These are phyloP conservation scores for Nymphalis io DNA, from an alignment of 1,140 invertebrate genomes.

Conservation along the genomic window DNA sequence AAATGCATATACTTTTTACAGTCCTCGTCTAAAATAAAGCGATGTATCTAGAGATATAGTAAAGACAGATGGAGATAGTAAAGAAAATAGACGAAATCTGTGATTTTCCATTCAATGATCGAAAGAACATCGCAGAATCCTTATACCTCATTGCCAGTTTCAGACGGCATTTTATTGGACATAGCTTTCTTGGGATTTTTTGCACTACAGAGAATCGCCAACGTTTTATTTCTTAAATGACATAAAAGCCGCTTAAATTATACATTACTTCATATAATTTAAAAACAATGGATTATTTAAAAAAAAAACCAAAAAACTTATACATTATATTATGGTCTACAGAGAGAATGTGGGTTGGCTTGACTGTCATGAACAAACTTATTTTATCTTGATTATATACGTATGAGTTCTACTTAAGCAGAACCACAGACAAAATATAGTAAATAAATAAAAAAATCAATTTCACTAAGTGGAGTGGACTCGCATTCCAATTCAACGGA, in stretches of 20 bases:
- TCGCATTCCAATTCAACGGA: not conserved
- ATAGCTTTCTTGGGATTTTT: not conserved
- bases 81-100: conserved; percentile 15
- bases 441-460: not conserved
- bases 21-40: not conserved
- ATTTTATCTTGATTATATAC: not conserved
- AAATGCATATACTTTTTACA: no score
- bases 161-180: conserved; percentile 21
- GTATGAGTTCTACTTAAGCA: not conserved
- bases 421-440: not conserved
- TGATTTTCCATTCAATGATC: conserved; percentile 34
- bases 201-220: not conserved
- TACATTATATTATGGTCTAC: no score
- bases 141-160: conserved; percentile 30
- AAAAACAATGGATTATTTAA: no score
- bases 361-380: not conserved
- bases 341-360: no score
- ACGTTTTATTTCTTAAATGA: not conserved
- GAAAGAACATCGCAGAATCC: conserved; percentile 23
- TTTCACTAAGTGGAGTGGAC: conserved; percentile 1
- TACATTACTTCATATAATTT: no score
- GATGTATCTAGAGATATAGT: conserved; percentile 21
- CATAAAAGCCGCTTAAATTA: not conserved
- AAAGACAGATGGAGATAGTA: conserved; percentile 3
- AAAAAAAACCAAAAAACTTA: no score